Percentiles rank a stretch among this genome's conserved stretches.
phyloP scores from a whole-genome alignment of 2,888 invertebrate species.

The Prionchulus punctatus region DNA sequence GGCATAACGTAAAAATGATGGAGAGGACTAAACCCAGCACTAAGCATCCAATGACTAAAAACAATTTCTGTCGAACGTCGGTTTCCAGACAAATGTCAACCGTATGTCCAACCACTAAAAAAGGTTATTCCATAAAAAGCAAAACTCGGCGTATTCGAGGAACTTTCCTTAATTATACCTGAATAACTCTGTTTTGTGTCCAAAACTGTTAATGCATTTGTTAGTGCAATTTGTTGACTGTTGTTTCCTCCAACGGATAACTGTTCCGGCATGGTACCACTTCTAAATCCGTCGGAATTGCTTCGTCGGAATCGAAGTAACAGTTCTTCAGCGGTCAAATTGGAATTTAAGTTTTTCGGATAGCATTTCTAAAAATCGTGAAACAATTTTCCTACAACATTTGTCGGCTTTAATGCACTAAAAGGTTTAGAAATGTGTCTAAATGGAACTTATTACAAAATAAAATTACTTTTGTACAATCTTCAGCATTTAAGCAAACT shows the following conservation, averaged over 20 bases:
- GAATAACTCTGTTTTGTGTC: background rate
- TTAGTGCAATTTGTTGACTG: background rate
- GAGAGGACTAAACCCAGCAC: background rate
- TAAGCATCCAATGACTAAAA: background rate
- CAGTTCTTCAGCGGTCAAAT: background rate
- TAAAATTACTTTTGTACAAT: constrained; percentile 19
- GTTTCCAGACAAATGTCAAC: background rate
- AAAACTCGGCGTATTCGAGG: too few species aligned
- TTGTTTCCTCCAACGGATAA: too few species aligned
- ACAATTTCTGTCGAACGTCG: background rate
- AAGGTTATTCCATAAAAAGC: too few species aligned
- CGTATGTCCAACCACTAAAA: background rate
- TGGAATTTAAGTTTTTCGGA: background rate
- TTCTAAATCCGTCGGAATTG: background rate
- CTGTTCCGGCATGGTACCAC: background rate
- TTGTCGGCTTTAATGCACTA: background rate
- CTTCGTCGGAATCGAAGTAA: background rate
- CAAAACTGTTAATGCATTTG: constrained; percentile 2
- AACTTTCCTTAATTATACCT: background rate
- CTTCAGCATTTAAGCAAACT: constrained; percentile 21
- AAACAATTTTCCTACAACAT: background rate
- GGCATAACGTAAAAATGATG: background rate
- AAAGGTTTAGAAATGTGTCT: background rate
- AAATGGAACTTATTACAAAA: background rate
- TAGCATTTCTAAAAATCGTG: background rate